Evolutionary conservation across 2,113 vertebrate genomes (phyloP).

Genomic region (Agelaius tricolor): DNA sequence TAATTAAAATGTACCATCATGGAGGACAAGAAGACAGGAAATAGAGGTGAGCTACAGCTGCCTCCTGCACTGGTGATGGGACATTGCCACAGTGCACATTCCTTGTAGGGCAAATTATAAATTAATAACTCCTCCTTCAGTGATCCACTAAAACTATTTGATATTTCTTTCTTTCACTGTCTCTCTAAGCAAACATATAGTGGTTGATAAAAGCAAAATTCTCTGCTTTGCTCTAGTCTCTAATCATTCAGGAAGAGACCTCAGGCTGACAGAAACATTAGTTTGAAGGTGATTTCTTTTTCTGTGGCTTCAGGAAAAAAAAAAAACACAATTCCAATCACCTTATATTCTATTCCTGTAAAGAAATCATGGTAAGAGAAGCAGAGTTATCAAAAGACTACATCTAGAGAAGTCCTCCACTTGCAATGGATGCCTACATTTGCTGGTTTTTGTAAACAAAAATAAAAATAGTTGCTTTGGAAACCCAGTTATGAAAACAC

Average conservation of each 20-base stretch:
- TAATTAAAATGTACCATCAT: not conserved
- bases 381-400: not conserved
- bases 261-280: not conserved
- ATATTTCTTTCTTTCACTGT: not conserved
- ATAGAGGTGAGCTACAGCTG: not conserved
- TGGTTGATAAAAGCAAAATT: not conserved
- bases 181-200: not conserved
- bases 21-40: not conserved
- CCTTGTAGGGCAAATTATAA: not conserved
- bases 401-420: not conserved
- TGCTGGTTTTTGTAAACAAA: not conserved
- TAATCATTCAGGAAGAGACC: not conserved
- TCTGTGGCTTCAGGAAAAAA: not conserved
- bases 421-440: not conserved
- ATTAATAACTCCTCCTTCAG: not conserved
- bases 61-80: not conserved
- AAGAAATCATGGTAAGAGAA: not conserved
- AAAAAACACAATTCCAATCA: not conserved
- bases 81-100: accelerated
- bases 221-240: not conserved
- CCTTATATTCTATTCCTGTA: not conserved
- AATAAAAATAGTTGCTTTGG: not conserved
- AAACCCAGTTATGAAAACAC: not conserved
- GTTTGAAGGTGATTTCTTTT: not conserved
- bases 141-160: not conserved